Percentiles rank a stretch among this genome's conserved stretches.
These are phyloP conservation scores for Drosophila punjabiensis DNA, from an alignment of 1,140 invertebrate genomes.

Conservation along the genomic window DNA sequence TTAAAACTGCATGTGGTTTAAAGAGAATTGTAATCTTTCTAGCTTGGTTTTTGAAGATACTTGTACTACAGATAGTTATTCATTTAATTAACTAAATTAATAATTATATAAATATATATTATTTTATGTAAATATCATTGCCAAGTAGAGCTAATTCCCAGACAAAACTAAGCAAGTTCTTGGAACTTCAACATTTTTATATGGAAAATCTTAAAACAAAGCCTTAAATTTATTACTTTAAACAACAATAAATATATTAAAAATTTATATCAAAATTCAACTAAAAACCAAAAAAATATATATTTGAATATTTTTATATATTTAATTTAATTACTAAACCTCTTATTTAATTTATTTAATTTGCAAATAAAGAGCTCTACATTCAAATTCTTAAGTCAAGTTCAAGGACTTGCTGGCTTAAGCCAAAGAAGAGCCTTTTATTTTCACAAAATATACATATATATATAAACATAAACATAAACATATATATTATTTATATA, in stretches of 20 bases:
- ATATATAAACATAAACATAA: neutral
- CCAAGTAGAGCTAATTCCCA: too few species aligned
- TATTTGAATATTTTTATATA: too few species aligned
- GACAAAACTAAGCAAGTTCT: too few species aligned
- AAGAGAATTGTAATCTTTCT: neutral
- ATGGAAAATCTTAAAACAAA: too few species aligned
- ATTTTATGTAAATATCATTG: too few species aligned
- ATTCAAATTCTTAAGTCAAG: neutral
- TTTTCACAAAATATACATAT: neutral
- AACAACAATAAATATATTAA: neutral
- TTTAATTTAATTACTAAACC: too few species aligned
- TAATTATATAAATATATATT: too few species aligned
- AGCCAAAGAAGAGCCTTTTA: neutral
- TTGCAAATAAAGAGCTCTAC: neutral
- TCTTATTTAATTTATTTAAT: neutral
- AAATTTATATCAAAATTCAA: neutral
- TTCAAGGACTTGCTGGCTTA: conserved; percentile 8
- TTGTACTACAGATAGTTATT: too few species aligned
- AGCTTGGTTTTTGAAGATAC: neutral
- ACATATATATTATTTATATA: neutral
- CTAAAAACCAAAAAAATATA: too few species aligned
- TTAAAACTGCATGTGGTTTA: neutral
- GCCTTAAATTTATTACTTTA: too few species aligned
- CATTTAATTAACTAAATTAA: too few species aligned
- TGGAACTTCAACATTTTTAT: too few species aligned